These are phyloP conservation scores for Pitangus sulphuratus DNA, from an alignment of 2,797 vertebrate species.

Conservation along the genomic window DNA sequence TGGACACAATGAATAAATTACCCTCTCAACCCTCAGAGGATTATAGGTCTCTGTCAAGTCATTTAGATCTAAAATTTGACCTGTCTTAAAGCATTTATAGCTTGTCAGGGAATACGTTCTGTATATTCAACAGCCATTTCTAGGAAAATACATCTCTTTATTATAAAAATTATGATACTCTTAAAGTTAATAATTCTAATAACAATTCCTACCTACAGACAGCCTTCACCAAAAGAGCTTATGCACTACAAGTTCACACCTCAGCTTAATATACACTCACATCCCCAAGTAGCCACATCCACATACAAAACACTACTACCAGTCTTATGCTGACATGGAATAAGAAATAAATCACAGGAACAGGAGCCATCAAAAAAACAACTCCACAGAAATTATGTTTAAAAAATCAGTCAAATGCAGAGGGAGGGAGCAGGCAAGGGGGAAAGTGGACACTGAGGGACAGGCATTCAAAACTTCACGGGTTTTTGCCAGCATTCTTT, in stretches of 20 bases:
- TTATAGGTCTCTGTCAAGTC: slow-evolving; percentile 4
- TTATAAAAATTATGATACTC: not conserved
- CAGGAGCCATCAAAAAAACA: not conserved
- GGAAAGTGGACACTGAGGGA: not conserved
- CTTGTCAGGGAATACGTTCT: not conserved
- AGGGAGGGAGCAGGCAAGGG: not conserved
- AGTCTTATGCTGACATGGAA: not conserved
- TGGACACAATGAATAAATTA: not conserved
- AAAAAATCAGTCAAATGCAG: not conserved
- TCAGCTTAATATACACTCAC: not conserved
- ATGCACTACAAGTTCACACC: not conserved
- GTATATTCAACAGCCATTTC: not conserved
- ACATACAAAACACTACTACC: not conserved
- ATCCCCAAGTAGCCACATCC: not conserved
- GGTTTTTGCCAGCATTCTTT: not conserved
- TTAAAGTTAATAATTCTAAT: not conserved
- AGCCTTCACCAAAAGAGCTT: not conserved
- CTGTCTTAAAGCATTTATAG: slow-evolving; percentile 4
- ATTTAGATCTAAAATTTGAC: slow-evolving; percentile 19
- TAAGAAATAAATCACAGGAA: not conserved
- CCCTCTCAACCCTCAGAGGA: not conserved
- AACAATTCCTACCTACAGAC: not conserved
- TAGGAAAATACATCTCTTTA: not conserved
- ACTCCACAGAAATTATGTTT: not conserved
- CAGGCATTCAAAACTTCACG: not conserved